phyloP scores from a whole-genome alignment of 2,888 invertebrate genomes.

The Tipula unca region DNA sequence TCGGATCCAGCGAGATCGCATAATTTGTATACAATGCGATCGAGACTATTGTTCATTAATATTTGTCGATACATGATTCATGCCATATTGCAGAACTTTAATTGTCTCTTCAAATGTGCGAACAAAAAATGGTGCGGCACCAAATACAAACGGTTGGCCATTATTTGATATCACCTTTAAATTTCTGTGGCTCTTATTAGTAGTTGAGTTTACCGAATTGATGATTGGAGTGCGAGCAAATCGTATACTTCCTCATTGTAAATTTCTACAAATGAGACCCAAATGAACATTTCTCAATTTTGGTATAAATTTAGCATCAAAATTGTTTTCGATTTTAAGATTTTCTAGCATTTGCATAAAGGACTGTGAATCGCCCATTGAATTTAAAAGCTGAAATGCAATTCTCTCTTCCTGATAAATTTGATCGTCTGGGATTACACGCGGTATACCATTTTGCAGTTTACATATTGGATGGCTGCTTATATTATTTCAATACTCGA shows the following conservation, averaged over 20 bases:
- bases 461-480: constrained; percentile 38
- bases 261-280: constrained; percentile 85
- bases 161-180: constrained; percentile 37
- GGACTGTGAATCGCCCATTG: neutral
- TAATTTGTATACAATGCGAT: constrained; percentile 83
- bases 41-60: constrained; percentile 76
- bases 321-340: constrained; percentile 26
- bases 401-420: constrained; percentile 32
- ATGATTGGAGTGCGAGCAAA: constrained; percentile 53
- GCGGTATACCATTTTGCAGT: constrained; percentile 37
- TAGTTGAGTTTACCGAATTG: constrained; percentile 33
- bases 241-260: constrained; percentile 89
- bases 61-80: constrained; percentile 63
- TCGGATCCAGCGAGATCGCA: constrained; percentile 92
- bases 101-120: constrained; percentile 68
- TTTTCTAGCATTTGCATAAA: neutral
- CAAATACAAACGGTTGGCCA: constrained; percentile 43
- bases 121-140: constrained; percentile 41
- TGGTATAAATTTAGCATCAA: constrained; percentile 24
- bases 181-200: constrained; percentile 34
- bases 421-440: constrained; percentile 35
- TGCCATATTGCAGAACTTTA: constrained; percentile 65
- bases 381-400: neutral
- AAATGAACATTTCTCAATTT: constrained; percentile 45
- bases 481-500: constrained; percentile 31